Evolutionary conservation across 2,113 vertebrate species (phyloP).

Genomic region (Zosterops pallidus): DNA sequence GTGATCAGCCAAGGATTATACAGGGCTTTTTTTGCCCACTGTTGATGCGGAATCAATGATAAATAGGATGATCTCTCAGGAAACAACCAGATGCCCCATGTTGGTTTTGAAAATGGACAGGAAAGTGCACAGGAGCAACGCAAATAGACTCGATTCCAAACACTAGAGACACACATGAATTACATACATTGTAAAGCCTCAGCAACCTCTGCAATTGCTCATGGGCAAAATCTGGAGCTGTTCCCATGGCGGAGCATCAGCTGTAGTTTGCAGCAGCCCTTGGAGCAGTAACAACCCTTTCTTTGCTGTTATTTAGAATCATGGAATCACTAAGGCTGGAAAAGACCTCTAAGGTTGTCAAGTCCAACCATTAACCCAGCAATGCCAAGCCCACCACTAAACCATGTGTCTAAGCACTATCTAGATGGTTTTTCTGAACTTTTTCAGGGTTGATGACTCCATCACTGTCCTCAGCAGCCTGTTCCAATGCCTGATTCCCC

Average conservation of each 20-base stretch:
- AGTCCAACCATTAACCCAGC: neutral
- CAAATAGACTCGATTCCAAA: neutral
- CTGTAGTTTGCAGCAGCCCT: neutral
- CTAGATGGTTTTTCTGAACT: fast-evolving
- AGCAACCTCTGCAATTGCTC: fast-evolving
- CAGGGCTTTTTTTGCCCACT: fast-evolving
- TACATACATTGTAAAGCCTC: neutral
- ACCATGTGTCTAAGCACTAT: neutral
- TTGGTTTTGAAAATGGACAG: neutral
- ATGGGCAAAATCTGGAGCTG: neutral
- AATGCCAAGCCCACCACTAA: neutral
- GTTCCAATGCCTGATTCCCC: neutral
- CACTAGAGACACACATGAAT: neutral
- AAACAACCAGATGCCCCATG: neutral
- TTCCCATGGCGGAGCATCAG: neutral
- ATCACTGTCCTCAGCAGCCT: neutral
- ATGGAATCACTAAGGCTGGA: neutral
- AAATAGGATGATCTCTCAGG: neutral
- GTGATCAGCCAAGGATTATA: neutral
- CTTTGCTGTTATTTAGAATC: neutral
- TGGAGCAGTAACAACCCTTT: neutral
- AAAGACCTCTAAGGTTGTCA: neutral
- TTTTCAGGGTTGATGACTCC: neutral
- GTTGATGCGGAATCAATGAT: neutral
- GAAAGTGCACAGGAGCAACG: neutral